Evolutionary conservation across 2,888 invertebrate genomes (phyloP), one percentile per base, ranked within the genome.

Genomic region (Dryococelus australis): DNA sequence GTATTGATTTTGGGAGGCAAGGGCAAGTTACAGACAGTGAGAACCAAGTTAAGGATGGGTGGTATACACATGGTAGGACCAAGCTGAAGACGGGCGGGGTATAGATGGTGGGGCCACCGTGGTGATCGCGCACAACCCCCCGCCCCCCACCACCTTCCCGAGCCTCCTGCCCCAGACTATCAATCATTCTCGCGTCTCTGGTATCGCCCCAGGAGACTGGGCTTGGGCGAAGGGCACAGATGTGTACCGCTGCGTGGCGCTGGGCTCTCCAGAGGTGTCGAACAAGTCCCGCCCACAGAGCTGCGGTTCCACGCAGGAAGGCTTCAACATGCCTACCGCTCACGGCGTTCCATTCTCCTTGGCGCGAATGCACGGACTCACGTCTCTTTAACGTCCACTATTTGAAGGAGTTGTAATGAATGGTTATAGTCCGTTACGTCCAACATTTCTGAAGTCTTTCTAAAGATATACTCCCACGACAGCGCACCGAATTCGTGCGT

Each of bases 101-200:
- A 65, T 65, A n/a, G 65, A 65, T 24, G 65, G 65, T 24, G 16
- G 20, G 13, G 5, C 13, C 65, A 16, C 13, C 6, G 20, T 6
- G 20, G 24, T 24, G 24, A 24, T 24, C 20, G 1, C 65, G n/a
- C 1, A 10, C 10, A 13, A 10, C 4, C 47, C 47, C 9, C 47
- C 47, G 6, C 9, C 6, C 65, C 6, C 10, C 65, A n/a, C n/a
- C n/a, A n/a, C 35, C 35, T 35, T 3, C 35, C 35, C 35, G 35
- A 65, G 65, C 65, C 65, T n/a, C 24, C n/a, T 9, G 10, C 13
- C 65, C 20, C 65, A n/a, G 47, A n/a, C 24, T 24, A 65, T 65
- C 65, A 65, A 65, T 65, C 65, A 65, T 65, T n/a, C 65, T n/a
- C 65, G 65, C 65, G 65, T 65, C 24, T 65, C 65, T 65, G n/a